These are phyloP conservation scores for Pygoscelis adeliae DNA, from an alignment of 2,113 vertebrate genomes.

Conservation along the genomic window DNA sequence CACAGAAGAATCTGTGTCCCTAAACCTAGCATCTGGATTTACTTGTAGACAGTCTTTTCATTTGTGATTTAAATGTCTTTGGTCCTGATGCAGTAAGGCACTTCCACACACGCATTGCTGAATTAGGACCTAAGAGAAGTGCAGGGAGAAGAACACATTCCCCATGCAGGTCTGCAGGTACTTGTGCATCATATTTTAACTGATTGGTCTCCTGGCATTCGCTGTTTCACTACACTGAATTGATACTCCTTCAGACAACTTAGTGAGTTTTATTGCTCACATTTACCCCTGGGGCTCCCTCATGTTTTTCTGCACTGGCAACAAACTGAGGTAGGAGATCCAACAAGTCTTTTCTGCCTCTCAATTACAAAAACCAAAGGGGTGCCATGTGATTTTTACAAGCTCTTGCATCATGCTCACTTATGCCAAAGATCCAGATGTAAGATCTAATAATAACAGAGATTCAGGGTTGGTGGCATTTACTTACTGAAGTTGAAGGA, in stretches of 20 bases:
- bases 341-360: neutral
- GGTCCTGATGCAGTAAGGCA: neutral
- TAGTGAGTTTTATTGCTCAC: constrained; percentile 13
- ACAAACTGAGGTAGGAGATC: neutral
- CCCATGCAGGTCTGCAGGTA: neutral
- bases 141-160: neutral
- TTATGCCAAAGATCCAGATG: constrained; percentile 5
- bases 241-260: neutral
- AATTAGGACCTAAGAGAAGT: neutral
- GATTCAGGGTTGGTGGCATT: neutral
- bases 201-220: neutral
- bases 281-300: constrained; percentile 1
- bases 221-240: neutral
- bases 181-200: neutral
- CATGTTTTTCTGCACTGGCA: neutral
- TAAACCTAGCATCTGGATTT: neutral
- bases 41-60: neutral
- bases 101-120: neutral
- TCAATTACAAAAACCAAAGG: neutral
- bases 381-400: neutral
- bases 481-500: neutral
- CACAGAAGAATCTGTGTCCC: neutral
- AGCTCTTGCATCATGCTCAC: neutral
- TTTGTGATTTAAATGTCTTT: neutral
- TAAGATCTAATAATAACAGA: neutral